Evolutionary conservation across 1,140 invertebrate species (phyloP), one percentile per base, ranked within the genome.

Genomic region (Zaprionus inermis): DNA sequence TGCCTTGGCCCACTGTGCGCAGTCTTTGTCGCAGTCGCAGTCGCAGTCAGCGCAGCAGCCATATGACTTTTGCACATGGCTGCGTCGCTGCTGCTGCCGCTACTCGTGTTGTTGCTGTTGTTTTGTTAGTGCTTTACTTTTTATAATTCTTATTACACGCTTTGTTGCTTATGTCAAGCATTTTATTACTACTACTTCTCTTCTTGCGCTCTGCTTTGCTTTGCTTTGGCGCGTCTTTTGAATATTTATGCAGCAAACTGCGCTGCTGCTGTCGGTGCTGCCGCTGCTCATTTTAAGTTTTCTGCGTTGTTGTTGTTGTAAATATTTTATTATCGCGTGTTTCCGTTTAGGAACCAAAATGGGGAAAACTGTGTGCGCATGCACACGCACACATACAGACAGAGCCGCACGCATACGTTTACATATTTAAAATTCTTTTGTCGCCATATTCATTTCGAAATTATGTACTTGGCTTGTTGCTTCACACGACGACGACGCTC

Each of bases 311-410:
- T 72, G 70, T 77, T 73, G 79, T 63, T 90, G 85, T 90, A 85
- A 85, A 89, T 85, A 81, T 85, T 89, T 90, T 90, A 90, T 85
- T 90, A 90, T 85, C 85, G 79, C 76, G 90, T 77, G 85, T 90
- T 90, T 90, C 86, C 85, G 84, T 90, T 89, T 90, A 88, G 85
- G 78, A 89, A 90, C 80, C 81, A 76, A 90, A 89, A 90, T 74
- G 75, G 71, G 75, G 60, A 76, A 77, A 79, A 77, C 64, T 38
- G 68, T 79, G 68, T 63, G 68, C 55, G 67, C 59, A 64, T 68
- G 60, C 58, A 49, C 59, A 79, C 49, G 67, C 34, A 57, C 64
- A 58, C 54, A 78, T 67, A 75, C 28, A 51, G 38, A n/a, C 38
- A 16, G 38, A 41, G 38, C n/a, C n/a, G 2, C 51, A 61, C 65